These are phyloP conservation scores for Nyctereutes procyonoides DNA, from an alignment of 2,113 vertebrate genomes.

Conservation along the genomic window DNA sequence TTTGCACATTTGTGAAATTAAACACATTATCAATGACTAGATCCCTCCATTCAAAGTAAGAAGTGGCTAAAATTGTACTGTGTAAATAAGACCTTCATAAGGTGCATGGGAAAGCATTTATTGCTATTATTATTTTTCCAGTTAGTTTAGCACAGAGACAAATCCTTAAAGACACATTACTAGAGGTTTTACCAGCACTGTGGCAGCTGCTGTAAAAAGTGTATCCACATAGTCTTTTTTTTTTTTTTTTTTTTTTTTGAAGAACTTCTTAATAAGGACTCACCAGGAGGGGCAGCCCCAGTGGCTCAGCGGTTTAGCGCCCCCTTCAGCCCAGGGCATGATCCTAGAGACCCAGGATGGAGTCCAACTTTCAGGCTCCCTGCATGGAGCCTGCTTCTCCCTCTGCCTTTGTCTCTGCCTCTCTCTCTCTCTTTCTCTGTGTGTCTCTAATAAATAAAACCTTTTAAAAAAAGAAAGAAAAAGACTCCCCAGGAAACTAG, in stretches of 20 bases:
- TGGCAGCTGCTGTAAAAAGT: neutral
- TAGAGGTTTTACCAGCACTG: conserved; percentile 46
- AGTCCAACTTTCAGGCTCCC: too few relatives aligned
- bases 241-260: too few relatives aligned
- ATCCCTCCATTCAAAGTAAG: neutral
- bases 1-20: conserved; percentile 37
- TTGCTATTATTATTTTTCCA: conserved; percentile 38
- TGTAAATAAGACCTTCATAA: neutral
- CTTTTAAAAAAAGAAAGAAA: too few relatives aligned
- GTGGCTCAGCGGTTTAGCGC: too few relatives aligned
- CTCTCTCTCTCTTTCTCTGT: too few relatives aligned
- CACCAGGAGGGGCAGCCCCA: neutral
- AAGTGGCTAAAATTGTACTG: neutral
- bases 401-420: too few relatives aligned
- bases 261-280: neutral
- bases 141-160: neutral
- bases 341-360: too few relatives aligned
- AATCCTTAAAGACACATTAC: neutral
- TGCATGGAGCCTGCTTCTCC: too few relatives aligned
- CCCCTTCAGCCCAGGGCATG: too few relatives aligned
- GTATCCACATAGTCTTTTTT: neutral
- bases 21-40: neutral
- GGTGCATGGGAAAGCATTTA: neutral
- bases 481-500: neutral
- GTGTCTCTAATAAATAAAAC: too few relatives aligned